phyloP scores from a whole-genome alignment of 1,140 invertebrate genomes.

The Drosophila insularis region DNA sequence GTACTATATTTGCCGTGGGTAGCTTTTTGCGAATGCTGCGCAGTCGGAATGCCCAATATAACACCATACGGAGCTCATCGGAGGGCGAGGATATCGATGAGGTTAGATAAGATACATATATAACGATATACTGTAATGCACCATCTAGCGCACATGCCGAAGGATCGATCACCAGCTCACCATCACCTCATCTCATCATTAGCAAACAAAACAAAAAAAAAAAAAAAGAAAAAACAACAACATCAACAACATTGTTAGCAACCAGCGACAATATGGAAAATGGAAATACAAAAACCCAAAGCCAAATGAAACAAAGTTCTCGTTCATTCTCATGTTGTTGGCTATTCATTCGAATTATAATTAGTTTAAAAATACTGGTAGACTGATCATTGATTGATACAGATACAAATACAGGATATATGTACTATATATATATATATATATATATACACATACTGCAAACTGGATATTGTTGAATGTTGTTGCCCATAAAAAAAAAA shows the following conservation, averaged over 20 bases:
- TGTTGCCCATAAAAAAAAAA: no score
- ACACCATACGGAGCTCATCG: slow-evolving; percentile 86
- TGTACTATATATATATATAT: neutral
- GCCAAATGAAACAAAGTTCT: neutral
- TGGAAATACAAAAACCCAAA: neutral
- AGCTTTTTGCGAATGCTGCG: slow-evolving; percentile 91
- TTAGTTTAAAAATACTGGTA: slow-evolving; percentile 3
- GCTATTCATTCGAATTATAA: neutral
- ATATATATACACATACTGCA: neutral
- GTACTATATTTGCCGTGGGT: slow-evolving; percentile 90
- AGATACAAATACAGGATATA: neutral
- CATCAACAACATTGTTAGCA: slow-evolving; percentile 27
- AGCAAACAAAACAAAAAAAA: neutral
- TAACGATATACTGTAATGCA: slow-evolving; percentile 30
- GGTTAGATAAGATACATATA: slow-evolving; percentile 75
- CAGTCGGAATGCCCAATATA: slow-evolving; percentile 91
- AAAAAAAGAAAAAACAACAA: neutral
- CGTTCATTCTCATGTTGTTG: slow-evolving; percentile 8
- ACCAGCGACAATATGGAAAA: slow-evolving; percentile 41
- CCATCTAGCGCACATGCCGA: slow-evolving; percentile 33
- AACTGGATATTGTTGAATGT: no score
- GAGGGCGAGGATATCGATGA: slow-evolving; percentile 82
- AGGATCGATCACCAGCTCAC: slow-evolving; percentile 17
- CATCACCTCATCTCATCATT: neutral
- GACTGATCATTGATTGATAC: slow-evolving; percentile 11